Evolutionary conservation across 1,140 invertebrate species (phyloP), one percentile per base, ranked within the genome.

Genomic region (Zaprionus inermis): DNA sequence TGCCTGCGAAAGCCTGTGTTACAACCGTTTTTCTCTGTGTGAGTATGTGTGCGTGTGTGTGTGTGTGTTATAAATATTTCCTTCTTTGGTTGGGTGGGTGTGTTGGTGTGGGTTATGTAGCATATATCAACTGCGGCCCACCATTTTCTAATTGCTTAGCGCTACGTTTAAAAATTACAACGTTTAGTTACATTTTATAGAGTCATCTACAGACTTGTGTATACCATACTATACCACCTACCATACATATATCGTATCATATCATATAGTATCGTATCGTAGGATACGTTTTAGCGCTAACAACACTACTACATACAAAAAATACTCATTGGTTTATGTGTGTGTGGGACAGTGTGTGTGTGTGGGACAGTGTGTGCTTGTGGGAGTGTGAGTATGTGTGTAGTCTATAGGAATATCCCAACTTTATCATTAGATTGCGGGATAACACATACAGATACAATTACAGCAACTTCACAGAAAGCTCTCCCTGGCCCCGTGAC

Each of bases 401-500:
- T 38, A 44, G 38, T 16, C 38, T 44, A 44, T 44, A 44, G 38
- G 38, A 44, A 18, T 58, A 34, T 34, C 5, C 54, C 12, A 36
- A 16, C 18, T 28, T 20, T 18, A 52, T 22, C 55, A 18, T 24
- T 51, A 7, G 20, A 38, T 64, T 20, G 32, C 36, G 7, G 7
- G 58, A 49, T 28, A 44, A 61, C 41, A 34, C 18, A 38, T 18
- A 14, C 60, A 66, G 36, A 28, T 75, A 54, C 52, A 58, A 44
- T 59, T 68, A 44, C 46, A 28, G 64, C 75, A 75, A 60, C 77
- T 81, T 92, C 91, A 92, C 52, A 92, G 92, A 44, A 92, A 92
- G 38, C 92, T 92, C 65, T 92, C 92, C 18, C 92, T 67, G 11
- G 92, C 92, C 0, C 92, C 92, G 38, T 92, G 92, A 3, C 91